Evolutionary conservation across 2,797 vertebrate genomes (phyloP), one percentile per base, ranked within the genome.

Genomic region (Cichlasoma orientale): DNA sequence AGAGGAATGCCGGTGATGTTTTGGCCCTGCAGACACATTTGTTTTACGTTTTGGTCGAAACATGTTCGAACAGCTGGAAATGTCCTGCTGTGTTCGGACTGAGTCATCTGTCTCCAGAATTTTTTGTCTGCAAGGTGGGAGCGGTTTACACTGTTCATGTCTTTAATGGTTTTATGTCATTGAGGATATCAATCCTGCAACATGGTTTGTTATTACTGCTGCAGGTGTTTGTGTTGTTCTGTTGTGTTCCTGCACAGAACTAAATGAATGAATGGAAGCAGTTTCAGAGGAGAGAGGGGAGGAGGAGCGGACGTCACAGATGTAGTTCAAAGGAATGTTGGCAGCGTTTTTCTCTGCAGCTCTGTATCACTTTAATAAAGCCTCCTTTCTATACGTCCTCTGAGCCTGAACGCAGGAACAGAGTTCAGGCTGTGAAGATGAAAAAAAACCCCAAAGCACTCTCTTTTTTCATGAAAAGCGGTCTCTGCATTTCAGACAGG

Each of bases 271-370:
- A 56, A 25, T 31, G 50, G 50, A 52, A 36, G 52, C 61, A 23
- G 36, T 25, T 56, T 47, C 27, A 18, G 25, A 57, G 50, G 25
- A 11, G 33, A 41, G 8, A 13, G 6, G 50, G 36, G 56, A 33
- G 27, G 56, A 23, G 31, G 29, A n/a, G 38, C 38, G n/a, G 75
- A 63, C 13, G 53, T 72, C 21, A 76, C 79, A 81, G 72, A 71
- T 71, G 71, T 74, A 59, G 77, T 72, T 82, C 56, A 70, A 59
- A 79, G 85, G 85, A 89, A 89, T 87, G 83, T 82, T 78, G 79
- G 85, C 82, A 79, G 61, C 25, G 33, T 3, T 72, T 54, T 78
- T 61, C 77, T 54, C 74, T 75, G 52, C 66, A 79, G 81, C 74
- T 82, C 79, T 56, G 56, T 58, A 25, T 66, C 68, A 14, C 72